Evolutionary conservation across 2,888 invertebrate genomes (phyloP).

Genomic region (Orthosia gracilis): DNA sequence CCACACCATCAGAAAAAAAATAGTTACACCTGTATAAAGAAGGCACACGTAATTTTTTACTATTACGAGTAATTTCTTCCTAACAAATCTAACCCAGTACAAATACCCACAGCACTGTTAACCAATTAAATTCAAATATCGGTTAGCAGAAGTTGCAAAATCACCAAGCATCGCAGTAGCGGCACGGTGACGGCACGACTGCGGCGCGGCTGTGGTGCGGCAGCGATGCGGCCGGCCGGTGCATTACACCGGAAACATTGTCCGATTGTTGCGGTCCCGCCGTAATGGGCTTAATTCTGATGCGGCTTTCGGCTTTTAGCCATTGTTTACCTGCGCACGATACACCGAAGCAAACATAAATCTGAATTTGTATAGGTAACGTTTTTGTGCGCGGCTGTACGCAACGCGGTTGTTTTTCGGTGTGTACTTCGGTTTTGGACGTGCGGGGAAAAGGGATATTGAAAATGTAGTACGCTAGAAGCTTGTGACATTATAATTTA

Average conservation of each 20-base stretch:
- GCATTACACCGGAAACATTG: slow-evolving; percentile 84
- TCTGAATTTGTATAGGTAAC: slow-evolving; percentile 63
- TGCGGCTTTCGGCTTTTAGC: slow-evolving; percentile 90
- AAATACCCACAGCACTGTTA: slow-evolving; percentile 5
- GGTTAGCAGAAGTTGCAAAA: slow-evolving; percentile 61
- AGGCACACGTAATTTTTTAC: no score
- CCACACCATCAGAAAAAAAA: no score
- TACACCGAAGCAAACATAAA: slow-evolving; percentile 63
- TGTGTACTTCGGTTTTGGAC: slow-evolving; percentile 51
- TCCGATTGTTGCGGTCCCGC: slow-evolving; percentile 84
- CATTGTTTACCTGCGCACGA: slow-evolving; percentile 86
- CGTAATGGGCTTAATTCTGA: slow-evolving; percentile 89
- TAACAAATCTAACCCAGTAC: not conserved
- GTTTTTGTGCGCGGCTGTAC: slow-evolving; percentile 62
- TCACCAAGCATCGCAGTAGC: slow-evolving; percentile 54
- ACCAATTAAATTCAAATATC: slow-evolving; percentile 57
- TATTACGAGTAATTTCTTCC: no score
- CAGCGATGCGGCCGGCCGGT: slow-evolving; percentile 67
- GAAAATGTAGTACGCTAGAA: slow-evolving; percentile 41
- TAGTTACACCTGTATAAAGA: no score
- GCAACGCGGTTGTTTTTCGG: slow-evolving; percentile 60
- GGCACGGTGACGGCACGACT: slow-evolving; percentile 22
- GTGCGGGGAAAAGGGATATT: slow-evolving; percentile 36
- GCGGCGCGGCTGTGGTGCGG: slow-evolving; percentile 31
- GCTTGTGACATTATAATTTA: slow-evolving; percentile 14